phyloP scores from a whole-genome alignment of 2,888 invertebrate species.

The Latrodectus hesperus region DNA sequence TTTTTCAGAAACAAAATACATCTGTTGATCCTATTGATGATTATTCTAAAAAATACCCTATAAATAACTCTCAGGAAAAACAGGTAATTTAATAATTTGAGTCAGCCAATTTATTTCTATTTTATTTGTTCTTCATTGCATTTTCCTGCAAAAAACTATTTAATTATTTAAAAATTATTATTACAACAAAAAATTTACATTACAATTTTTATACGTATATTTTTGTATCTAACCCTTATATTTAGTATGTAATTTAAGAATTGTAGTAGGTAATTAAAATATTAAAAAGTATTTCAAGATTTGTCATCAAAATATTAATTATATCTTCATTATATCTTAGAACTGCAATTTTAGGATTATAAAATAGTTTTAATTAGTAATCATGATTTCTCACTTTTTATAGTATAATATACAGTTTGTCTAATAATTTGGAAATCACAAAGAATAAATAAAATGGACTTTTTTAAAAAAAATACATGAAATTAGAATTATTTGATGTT shows the following conservation, averaged over 20 bases:
- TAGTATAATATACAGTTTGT: too few relatives aligned
- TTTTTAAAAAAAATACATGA: too few relatives aligned
- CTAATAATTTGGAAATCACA: too few relatives aligned
- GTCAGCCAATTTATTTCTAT: neutral
- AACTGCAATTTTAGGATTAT: too few relatives aligned
- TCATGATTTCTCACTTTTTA: too few relatives aligned
- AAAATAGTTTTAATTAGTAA: too few relatives aligned
- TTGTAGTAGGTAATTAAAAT: too few relatives aligned
- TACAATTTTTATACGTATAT: neutral
- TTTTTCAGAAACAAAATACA: constrained; percentile 42
- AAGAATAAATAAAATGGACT: too few relatives aligned
- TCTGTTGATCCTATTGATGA: constrained; percentile 47
- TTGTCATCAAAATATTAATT: too few relatives aligned
- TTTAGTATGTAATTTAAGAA: neutral
- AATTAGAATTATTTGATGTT: too few relatives aligned
- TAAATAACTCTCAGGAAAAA: constrained; percentile 32
- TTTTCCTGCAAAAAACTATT: neutral
- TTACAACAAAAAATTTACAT: neutral
- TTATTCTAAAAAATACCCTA: constrained; percentile 26
- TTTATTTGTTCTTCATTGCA: neutral
- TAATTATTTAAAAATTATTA: neutral
- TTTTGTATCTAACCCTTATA: neutral
- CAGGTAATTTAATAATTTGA: constrained; percentile 20
- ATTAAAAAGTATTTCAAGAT: too few relatives aligned
- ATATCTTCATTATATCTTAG: too few relatives aligned